A percentile compares a stretch with the other conserved stretches of the same genome.
Evolutionary conservation across 2,888 invertebrate genomes (phyloP).

Genomic region (Dryobota labecula): DNA sequence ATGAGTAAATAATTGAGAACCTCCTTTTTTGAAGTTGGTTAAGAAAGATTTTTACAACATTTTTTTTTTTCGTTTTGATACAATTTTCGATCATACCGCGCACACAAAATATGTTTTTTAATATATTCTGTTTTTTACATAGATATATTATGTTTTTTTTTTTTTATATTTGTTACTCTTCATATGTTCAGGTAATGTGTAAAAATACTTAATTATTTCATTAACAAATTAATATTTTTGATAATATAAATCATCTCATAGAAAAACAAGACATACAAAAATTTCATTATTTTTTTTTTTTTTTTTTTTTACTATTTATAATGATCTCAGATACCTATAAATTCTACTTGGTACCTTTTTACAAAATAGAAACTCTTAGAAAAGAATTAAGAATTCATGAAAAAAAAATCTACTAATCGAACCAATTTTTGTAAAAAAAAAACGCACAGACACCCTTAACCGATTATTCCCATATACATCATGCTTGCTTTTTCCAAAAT

Average conservation of each 20-base stretch:
- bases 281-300: conserved; percentile 70
- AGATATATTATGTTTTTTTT: conserved; percentile 78
- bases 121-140: conserved; percentile 87
- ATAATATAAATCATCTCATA: conserved; percentile 88
- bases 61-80: conserved; percentile 34
- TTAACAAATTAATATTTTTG: conserved; percentile 87
- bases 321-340: conserved; percentile 78
- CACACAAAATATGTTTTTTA: conserved; percentile 83
- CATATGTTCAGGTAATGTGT: conserved; percentile 88
- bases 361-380: conserved; percentile 86
- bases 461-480: conserved; percentile 75
- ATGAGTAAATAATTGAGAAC: conserved; percentile 23
- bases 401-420: conserved; percentile 64
- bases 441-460: conserved; percentile 67
- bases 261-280: conserved; percentile 87
- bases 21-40: not conserved
- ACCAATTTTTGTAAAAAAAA: conserved; percentile 65
- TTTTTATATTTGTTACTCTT: conserved; percentile 82
- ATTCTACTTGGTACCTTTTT: conserved; percentile 79
- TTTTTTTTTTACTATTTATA: conserved; percentile 70
- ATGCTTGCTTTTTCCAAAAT: conserved; percentile 80
- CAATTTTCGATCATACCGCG: conserved; percentile 75
- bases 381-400: conserved; percentile 66
- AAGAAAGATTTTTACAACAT: conserved; percentile 35
- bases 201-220: conserved; percentile 88